Base-by-base conservation (phyloP, 2,888 invertebrate genomes). In the Dolichopus griseipennis region DNA sequence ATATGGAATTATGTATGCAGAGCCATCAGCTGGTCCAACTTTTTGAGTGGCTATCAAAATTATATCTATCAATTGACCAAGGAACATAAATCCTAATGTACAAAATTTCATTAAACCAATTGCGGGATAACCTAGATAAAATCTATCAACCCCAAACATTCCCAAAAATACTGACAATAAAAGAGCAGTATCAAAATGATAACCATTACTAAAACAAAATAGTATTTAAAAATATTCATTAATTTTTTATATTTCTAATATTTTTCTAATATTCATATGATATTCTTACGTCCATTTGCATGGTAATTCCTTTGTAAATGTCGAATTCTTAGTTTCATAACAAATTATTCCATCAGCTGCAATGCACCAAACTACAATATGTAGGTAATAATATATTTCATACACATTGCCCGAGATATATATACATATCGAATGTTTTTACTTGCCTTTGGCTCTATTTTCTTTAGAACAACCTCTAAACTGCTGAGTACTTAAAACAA, bases 81-180 rank as follows among this genome's bases (percentile, higher is more conserved):
- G 84, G 77, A 98, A 96, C 87, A 98, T 91, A 78, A 97, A 97
- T 20, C 98, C 98, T 68, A 97, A 83, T 0, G 98, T 97, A 78
- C 96, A 95, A 72, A 98, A 86, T 81, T 99, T 98, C 34, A 97
- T 88, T 70, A 97, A 82, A 0, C 97, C 98, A 73, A 98, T 88
- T 1, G 95, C 97, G 67, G 95, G 96, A 80, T 98, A 98, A 37
- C 99, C 99, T n/a, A 99, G 84, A 78, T 99, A 99, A 82, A 99
- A 97, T 70, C 99, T 85, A 79, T 99, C 99, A 33, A 94, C 86
- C 21, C 99, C 99, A 83, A 99, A 95, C 93, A 97, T 96, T 37
- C 99, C 99, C 69, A 98, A 84, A 79, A 99, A 99, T 66, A 99
- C 92, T 0, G 98, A 98, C 6, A 99, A 84, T 52, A 98, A 82